Conservation (phyloP, 2,797 vertebrate species). For the Microhierax caerulescens region DNA sequence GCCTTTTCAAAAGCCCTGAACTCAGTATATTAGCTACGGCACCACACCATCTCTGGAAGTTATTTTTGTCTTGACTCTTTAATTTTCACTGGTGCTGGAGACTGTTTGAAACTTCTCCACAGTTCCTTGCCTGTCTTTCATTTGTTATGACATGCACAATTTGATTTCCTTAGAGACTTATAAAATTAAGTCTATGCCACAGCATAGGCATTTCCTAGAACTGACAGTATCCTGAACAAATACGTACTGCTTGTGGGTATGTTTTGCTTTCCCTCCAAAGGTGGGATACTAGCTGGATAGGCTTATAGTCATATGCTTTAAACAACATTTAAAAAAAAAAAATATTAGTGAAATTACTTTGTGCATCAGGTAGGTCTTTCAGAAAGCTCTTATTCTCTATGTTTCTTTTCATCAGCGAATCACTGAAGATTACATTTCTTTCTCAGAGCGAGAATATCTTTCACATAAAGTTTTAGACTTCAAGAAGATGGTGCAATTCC, state of each 20-base stretch:
- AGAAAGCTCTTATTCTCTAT: not conserved
- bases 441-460: not conserved
- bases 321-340: not conserved
- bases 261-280: not conserved
- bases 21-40: not conserved
- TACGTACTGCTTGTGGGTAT: accelerated
- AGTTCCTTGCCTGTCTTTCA: not conserved
- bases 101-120: not conserved
- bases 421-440: not conserved
- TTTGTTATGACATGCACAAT: not conserved
- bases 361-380: not conserved
- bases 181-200: not conserved
- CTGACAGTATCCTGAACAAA: not conserved
- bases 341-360: not conserved
- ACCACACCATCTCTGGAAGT: not conserved
- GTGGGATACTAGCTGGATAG: not conserved
- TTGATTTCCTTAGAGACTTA: not conserved
- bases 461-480: not conserved
- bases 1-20: not conserved
- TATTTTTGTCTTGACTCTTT: not conserved
- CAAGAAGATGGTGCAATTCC: not conserved
- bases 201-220: not conserved
- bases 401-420: not conserved
- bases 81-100: not conserved
- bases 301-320: not conserved